A percentile compares a stretch with the other conserved stretches of the same genome.
Evolutionary conservation across 2,888 invertebrate genomes (phyloP).

Genomic region (Platypus cylindrus): DNA sequence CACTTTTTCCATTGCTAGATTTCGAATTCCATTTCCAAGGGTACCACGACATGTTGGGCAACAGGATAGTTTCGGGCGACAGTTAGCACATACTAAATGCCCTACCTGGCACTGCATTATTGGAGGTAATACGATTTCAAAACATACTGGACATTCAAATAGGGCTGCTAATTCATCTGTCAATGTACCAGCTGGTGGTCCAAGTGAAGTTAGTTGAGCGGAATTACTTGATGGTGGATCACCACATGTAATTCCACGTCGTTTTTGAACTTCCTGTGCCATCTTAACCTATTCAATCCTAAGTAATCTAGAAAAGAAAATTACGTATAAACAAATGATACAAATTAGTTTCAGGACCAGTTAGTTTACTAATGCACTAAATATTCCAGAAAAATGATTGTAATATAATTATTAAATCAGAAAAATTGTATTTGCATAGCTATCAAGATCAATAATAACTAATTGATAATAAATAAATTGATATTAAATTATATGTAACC

Average conservation of each 20-base stretch:
- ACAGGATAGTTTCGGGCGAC: constrained; percentile 90
- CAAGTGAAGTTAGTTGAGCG: constrained; percentile 23
- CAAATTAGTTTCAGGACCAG: too few relatives aligned
- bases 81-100: constrained; percentile 94
- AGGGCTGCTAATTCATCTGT: constrained; percentile 81
- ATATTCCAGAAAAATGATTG: too few relatives aligned
- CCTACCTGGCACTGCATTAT: constrained; percentile 98
- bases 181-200: constrained; percentile 48
- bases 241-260: constrained; percentile 25
- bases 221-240: constrained; percentile 25
- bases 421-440: too few relatives aligned
- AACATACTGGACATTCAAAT: constrained; percentile 95
- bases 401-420: too few relatives aligned
- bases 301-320: constrained; percentile 5
- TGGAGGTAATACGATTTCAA: constrained; percentile 98
- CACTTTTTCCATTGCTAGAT: constrained; percentile 94
- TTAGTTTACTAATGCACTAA: too few relatives aligned
- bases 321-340: too few relatives aligned
- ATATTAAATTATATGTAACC: too few relatives aligned
- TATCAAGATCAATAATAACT: too few relatives aligned
- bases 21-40: constrained; percentile 89
- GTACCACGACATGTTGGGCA: constrained; percentile 98
- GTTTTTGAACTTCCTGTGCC: constrained; percentile 28
- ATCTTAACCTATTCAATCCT: constrained; percentile 14
- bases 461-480: too few relatives aligned